Base-by-base conservation (phyloP, 2,797 vertebrate species). In the Muscicapa striata region DNA sequence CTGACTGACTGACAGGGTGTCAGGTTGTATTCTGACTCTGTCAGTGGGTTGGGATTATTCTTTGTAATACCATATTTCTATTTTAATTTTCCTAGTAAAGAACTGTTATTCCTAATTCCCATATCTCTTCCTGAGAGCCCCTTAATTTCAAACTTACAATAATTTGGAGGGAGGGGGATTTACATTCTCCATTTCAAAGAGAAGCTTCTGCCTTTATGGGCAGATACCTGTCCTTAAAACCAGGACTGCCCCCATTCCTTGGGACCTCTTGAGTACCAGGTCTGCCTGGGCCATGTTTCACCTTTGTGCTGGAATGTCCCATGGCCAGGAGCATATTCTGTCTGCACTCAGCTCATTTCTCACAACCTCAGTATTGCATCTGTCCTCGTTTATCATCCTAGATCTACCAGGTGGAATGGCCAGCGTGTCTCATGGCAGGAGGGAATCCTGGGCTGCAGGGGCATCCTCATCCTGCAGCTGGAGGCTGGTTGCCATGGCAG, bases 401-500 rank as follows among this genome's bases (percentile, higher is more conserved):
- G 17, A 6, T 17, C 20, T 21, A 59, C 26, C 22, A 85, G 24
- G 36, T 41, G 43, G 58, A 43, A 64, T 32, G 40, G 36, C 49
- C 51, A 49, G 70, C 43, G 6, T 26, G 17, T 36, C 27, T 51
- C 54, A 5, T 6, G 41, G 49, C 73, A 78, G 74, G 67, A 89
- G 55, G 11, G 3, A 86, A 43, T 69, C 75, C 81, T 79, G 59
- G 77, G 38, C 55, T 72, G 20, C 41, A 76, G 67, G 34, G 43
- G 48, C 59, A 32, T 73, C 75, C 13, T 62, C 1, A 0, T 54
- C 51, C 38, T 19, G 51, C 22, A n/a, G 34, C 16, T 18, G 55
- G 45, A 84, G 40, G 12, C 16, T 18, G 0, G 0, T n/a, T 9
- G 36, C 36, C 36, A 36, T 36, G 36, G 36, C 36, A 36, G 36